A percentile compares a stretch with the other conserved stretches of the same genome.
phyloP scores from a whole-genome alignment of 2,888 invertebrate species.

The Caenorhabditis afra region DNA sequence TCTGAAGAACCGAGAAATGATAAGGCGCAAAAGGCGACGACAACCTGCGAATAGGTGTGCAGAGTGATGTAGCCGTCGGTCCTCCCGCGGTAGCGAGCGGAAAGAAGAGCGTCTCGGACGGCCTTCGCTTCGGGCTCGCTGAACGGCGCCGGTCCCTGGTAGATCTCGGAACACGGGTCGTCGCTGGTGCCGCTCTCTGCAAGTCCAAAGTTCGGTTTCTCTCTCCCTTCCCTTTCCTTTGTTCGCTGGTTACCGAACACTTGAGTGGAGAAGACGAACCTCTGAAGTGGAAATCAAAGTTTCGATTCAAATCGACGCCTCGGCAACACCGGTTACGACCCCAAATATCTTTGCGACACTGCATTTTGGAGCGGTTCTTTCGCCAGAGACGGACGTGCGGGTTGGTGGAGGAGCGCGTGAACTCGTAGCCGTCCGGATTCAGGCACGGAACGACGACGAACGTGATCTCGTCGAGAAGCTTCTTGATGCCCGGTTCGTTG shows the following conservation, averaged over 20 bases:
- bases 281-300: constrained; percentile 80
- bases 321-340: constrained; percentile 78
- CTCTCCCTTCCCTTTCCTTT: no score
- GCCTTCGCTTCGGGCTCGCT: constrained; percentile 80
- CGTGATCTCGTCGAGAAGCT: constrained; percentile 75
- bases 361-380: constrained; percentile 78
- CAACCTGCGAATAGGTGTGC: constrained; percentile 78
- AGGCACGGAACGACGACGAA: constrained; percentile 77
- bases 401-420: constrained; percentile 74
- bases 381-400: constrained; percentile 79
- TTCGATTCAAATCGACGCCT: constrained; percentile 80
- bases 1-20: constrained; percentile 42
- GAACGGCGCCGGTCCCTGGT: constrained; percentile 78
- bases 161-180: constrained; percentile 80
- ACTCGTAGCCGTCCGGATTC: constrained; percentile 80
- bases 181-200: constrained; percentile 78
- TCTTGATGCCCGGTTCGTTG: constrained; percentile 73
- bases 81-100: constrained; percentile 73
- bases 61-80: constrained; percentile 77
- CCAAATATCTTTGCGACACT: constrained; percentile 75
- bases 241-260: constrained; percentile 14
- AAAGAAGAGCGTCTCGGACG: constrained; percentile 76
- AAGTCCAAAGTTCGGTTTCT: constrained; percentile 17
- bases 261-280: constrained; percentile 42
- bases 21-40: not conserved